Base-by-base conservation (phyloP, 2,797 vertebrate species). In the Gorsachius magnificus region DNA sequence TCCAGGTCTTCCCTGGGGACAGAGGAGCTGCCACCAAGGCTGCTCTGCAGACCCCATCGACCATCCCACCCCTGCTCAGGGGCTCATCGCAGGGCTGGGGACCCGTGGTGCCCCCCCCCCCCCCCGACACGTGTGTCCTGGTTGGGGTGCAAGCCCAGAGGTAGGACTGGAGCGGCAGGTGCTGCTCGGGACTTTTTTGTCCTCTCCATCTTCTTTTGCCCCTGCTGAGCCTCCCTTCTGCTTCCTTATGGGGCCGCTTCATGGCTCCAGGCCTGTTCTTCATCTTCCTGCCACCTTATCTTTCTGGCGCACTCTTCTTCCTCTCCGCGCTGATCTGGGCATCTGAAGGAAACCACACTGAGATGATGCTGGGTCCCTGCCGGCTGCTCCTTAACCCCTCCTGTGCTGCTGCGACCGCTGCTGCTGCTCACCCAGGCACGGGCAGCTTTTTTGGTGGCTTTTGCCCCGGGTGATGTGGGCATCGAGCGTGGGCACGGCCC, bases 51-150 rank as follows among this genome's bases (percentile, higher is more conserved):
- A 17, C 38, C 28, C 33, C 45, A 1, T 2, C 31, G 16, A 14
- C 15, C 7, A 14, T 9, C 77, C 33, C 63, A 36, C 7, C 10
- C 25, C 38, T 22, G 35, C 24, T 35, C 16, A 5, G 11, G n/a
- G 80, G 54, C 58, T 56, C 51, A 5, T 1, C 8, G 43, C 12
- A 17, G 50, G 50, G 50, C 50, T 64, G 72, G 33, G 48, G 35
- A 3, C 26, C 11, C 3, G 1, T 2, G 48, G 70, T 46, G 35
- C 4, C 24, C 41, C 65, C 43, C 38, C 41, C 57, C 43, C 57
- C 35, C 66, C 5, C 2, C 10, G 45, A 28, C 45, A 15, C 6
- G 0, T 1, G 12, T 43, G 53, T 13, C 29, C 46, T 4, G 2
- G 36, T 25, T 13, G 48, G 21, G 54, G 25, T 21, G 33, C 45